Percentiles rank a stretch among this genome's conserved stretches.
These are phyloP conservation scores for Phortica variegata DNA, from an alignment of 1,140 invertebrate genomes.

Conservation along the genomic window DNA sequence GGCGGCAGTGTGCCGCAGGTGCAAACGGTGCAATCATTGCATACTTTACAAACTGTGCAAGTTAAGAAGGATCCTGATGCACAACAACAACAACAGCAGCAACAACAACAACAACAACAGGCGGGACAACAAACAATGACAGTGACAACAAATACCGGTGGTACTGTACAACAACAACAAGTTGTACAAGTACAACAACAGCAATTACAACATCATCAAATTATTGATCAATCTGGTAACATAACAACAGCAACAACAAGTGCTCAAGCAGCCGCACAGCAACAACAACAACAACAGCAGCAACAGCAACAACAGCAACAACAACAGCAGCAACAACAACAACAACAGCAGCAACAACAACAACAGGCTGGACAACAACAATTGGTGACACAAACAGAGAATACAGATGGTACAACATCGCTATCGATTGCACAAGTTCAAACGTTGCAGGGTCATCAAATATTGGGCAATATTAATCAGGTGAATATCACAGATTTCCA, in stretches of 20 bases:
- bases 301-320: conserved; percentile 1
- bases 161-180: conserved; percentile 40
- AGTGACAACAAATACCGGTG: conserved; percentile 27
- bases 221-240: conserved; percentile 34
- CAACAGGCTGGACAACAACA: conserved; percentile 35
- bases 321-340: conserved; percentile 16
- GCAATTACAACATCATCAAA: conserved; percentile 44
- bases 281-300: conserved; percentile 32
- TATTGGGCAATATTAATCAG: conserved; percentile 56
- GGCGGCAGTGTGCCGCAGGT: conserved; percentile 39
- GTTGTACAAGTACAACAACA: conserved; percentile 39
- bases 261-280: conserved; percentile 28
- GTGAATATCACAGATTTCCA: conserved; percentile 57
- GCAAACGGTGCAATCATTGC: conserved; percentile 50
- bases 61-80: conserved; percentile 56
- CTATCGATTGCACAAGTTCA: conserved; percentile 55
- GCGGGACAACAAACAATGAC: conserved; percentile 27
- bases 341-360: conserved; percentile 17
- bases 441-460: conserved; percentile 55
- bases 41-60: conserved; percentile 50
- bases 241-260: conserved; percentile 43
- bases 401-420: conserved; percentile 48
- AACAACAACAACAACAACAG: conserved; percentile 21
- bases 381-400: conserved; percentile 50
- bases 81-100: conserved; percentile 40